Conservation (phyloP, 30 jellyfish, hydroid and myxozoan species). For the Aurelia aurita region DNA sequence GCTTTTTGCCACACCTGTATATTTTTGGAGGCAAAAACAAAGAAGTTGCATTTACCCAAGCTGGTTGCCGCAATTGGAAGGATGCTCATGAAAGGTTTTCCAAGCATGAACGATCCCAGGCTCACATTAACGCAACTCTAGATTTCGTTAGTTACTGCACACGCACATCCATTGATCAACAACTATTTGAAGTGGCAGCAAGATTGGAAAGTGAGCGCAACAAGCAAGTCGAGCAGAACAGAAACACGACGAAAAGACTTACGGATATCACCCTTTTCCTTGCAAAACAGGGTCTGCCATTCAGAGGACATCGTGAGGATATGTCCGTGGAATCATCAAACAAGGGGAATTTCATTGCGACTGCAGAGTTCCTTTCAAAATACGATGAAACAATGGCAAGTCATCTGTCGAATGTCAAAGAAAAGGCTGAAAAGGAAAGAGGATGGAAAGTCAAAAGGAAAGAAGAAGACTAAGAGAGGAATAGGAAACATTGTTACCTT, state of each 20-base stretch:
- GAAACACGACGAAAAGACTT: conserved; percentile 16
- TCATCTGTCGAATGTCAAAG: too few relatives aligned
- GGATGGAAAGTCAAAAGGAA: too few relatives aligned
- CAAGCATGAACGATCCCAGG: conserved; percentile 47
- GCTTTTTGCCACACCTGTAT: conserved; percentile 45
- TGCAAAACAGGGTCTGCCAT: conserved; percentile 15
- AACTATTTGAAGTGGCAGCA: conserved; percentile 12
- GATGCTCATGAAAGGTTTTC: conserved; percentile 51
- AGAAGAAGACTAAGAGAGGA: not conserved
- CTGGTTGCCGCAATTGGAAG: conserved; percentile 54
- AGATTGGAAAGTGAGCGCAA: conserved; percentile 35
- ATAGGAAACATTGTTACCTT: not conserved
- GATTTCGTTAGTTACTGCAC: conserved; percentile 21
- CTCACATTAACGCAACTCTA: conserved; percentile 47
- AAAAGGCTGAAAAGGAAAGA: too few relatives aligned
- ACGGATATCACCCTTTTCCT: conserved; percentile 5
- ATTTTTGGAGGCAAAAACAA: conserved; percentile 42
- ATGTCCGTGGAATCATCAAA: not conserved
- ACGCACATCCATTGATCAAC: conserved; percentile 15
- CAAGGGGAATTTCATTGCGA: not conserved
- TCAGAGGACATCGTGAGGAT: conserved; percentile 16
- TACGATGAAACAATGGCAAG: too few relatives aligned
- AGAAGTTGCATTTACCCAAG: conserved; percentile 42
- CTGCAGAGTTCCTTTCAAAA: not conserved
- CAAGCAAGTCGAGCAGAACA: conserved; percentile 27